Percentiles rank a stretch among this genome's conserved stretches.
phyloP scores from a whole-genome alignment of 2,888 invertebrate genomes.

The Agonopterix heracliana region DNA sequence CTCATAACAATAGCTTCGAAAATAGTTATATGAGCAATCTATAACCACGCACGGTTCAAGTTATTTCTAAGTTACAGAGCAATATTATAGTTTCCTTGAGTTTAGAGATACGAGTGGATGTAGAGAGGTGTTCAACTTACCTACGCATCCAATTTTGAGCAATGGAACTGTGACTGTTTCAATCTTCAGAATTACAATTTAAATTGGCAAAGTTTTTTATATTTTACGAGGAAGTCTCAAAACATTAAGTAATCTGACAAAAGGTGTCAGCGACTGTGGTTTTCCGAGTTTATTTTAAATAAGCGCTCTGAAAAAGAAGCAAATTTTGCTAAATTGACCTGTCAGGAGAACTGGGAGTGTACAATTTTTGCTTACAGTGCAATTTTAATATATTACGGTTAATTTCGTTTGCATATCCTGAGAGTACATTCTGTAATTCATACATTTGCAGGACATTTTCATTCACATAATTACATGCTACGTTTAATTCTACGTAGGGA shows the following conservation, averaged over 20 bases:
- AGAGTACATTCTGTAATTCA: not conserved
- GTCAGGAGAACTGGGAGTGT: not conserved
- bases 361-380: not conserved
- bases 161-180: not conserved
- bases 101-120: not conserved
- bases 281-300: not conserved
- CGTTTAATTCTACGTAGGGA: too few relatives aligned
- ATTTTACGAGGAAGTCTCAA: slow-evolving; percentile 17
- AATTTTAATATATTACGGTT: not conserved
- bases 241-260: slow-evolving; percentile 15
- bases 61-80: not conserved
- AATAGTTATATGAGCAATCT: too few relatives aligned
- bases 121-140: not conserved
- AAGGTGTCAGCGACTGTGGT: slow-evolving; percentile 10
- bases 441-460: too few relatives aligned
- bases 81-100: not conserved
- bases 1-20: too few relatives aligned
- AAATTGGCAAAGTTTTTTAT: slow-evolving; percentile 7
- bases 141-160: not conserved
- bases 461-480: not conserved
- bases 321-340: not conserved
- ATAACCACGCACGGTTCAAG: too few relatives aligned
- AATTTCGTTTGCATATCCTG: not conserved
- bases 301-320: not conserved
- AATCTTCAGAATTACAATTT: slow-evolving; percentile 2